Evolutionary conservation across 2,797 vertebrate genomes (phyloP), one percentile per base, ranked within the genome.

Genomic region (Sebastes minor): DNA sequence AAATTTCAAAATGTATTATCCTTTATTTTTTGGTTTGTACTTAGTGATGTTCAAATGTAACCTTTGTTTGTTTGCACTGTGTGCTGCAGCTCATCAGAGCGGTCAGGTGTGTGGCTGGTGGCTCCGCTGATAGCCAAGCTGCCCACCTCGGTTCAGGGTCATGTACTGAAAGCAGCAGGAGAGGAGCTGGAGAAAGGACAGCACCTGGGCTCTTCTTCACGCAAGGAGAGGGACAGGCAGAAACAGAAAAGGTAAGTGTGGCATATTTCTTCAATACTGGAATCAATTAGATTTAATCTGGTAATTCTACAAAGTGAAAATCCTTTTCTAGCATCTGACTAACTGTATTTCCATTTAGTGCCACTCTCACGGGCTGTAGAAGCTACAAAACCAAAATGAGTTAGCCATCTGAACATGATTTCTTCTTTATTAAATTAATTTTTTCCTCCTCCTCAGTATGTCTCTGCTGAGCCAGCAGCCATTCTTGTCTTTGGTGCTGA

Each of bases 131-230:
- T 99, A 59, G 99, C 98, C 75, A 99, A 99, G 90, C 96, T 99
- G 88, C 98, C 97, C 82, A 99, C 98, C 6, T 97, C 98, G 0
- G 99, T 99, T 68, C 99, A 99, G 86, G 99, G 99, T 38, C 98
- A 99, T 0, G 98, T 99, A 13, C 94, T 99, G 85, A 99, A 99
- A 92, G 99, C 99, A 10, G 98, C 98, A 2, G 99, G 99, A 61
- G 99, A 99, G 75, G 99, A 99, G 88, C 84, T 99, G 89, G 99
- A 99, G 93, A 99, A 99, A 88, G 99, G 99, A 33, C 99, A 99
- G 60, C 98, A 99, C 78, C 91, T 99, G 62, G 98, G 97, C 6
- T 98, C 99, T 0, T 99, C 98, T 0, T 99, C 98, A 1, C 97
- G 98, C 64, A 99, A 99, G 90, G 99, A 99, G 90, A 96, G 98